Base-by-base conservation (phyloP, 1,140 invertebrate species). In the Pristionchus pacificus region DNA sequence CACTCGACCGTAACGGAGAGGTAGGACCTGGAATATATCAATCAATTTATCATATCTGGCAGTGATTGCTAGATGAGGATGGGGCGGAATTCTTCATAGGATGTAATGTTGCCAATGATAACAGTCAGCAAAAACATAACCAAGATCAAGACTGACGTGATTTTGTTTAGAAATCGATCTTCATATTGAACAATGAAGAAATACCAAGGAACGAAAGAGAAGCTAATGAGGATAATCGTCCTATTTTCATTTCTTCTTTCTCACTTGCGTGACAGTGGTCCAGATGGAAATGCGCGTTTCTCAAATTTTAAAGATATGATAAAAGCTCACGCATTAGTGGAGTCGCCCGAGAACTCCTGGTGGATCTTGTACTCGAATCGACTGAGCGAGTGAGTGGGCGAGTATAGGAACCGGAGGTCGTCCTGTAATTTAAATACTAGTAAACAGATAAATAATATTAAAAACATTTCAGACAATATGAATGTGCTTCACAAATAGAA, bases 341-440 rank as follows among this genome's bases (percentile, higher is more conserved):
- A 77, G 70, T 83, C 81, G 30, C 81, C 81, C 67, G 69, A 77
- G 59, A 82, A 82, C 30, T 81, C 74, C 64, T 80, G 77, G 60
- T 83, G 80, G 29, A 82, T 68, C 57, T 78, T 71, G 62, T 82
- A 83, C 57, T 82, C 80, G 31, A 81, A 74, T 1, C 80, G 63
- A 10, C 80, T 81, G 29, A 77, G 66, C 25, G 80, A 82, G 64
- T 81, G 69, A 61, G 79, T 77, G 2, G 80, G 80, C 1, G 80
- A 83, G 70, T 82, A 82, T 32, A 82, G 60, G 65, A 82, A 81
- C 25, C 80, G 78, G 38, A 82, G 66, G 70, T 82, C 80, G 70
- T 82, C 80, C 79, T 82, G 58, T 60, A 78, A 57, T 38, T 58
- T 33, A 60, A 13, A 61, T 10, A 55, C 19, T 32, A 31, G 31